Percentiles rank a stretch among this genome's conserved stretches.
Conservation (phyloP, 2,113 vertebrate species). For the Microtus pennsylvanicus region DNA sequence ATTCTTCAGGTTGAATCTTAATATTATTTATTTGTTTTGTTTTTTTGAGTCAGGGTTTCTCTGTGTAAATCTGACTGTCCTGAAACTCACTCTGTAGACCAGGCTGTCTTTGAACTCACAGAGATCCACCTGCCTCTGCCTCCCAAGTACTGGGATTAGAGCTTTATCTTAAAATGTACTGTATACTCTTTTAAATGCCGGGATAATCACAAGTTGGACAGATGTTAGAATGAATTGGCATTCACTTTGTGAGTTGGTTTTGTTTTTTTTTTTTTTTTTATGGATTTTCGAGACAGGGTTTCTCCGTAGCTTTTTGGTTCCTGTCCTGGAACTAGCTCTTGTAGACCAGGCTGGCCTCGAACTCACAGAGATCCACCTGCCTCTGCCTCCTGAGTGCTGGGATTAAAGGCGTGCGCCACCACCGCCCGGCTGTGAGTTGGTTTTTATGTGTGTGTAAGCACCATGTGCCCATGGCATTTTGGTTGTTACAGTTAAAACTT, state of each 20-base stretch:
- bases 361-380: no score
- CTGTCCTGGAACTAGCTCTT: no score
- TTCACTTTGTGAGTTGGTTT: neutral
- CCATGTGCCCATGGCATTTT: neutral
- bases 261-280: no score
- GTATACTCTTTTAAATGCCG: neutral
- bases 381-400: no score
- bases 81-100: neutral
- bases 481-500: conserved; percentile 25
- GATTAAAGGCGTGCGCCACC: no score
- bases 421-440: neutral
- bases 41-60: neutral
- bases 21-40: neutral
- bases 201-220: conserved; percentile 16
- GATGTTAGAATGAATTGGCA: neutral
- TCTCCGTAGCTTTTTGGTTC: no score
- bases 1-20: conserved; percentile 40
- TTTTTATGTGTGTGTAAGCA: conserved; percentile 8
- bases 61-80: neutral
- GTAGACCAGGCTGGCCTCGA: no score
- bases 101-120: neutral
- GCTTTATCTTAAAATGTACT: neutral
- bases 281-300: no score
- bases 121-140: neutral
- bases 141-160: neutral